These are phyloP conservation scores for Isichthys henryi DNA, from an alignment of 2,113 vertebrate genomes.

Conservation along the genomic window DNA sequence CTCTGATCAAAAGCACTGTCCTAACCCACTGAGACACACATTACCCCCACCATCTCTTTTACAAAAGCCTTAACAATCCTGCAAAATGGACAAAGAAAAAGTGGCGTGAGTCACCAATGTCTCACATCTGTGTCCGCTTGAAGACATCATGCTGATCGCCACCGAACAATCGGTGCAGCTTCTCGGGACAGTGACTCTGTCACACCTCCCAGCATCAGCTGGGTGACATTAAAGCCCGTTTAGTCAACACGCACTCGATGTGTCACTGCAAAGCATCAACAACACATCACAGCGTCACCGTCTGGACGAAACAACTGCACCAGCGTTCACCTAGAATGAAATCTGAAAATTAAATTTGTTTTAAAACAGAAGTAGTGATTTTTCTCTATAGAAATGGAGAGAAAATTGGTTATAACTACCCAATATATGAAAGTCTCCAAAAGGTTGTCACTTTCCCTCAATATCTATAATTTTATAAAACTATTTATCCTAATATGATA, in stretches of 20 bases:
- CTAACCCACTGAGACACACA: background rate
- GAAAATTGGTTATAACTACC: background rate
- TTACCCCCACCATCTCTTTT: background rate
- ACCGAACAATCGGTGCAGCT: background rate
- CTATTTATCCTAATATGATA: background rate
- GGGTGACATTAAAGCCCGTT: background rate
- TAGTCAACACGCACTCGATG: background rate
- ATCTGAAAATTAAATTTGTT: background rate
- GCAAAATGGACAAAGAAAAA: background rate
- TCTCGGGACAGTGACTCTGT: background rate
- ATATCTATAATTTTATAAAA: background rate
- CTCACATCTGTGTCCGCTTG: background rate
- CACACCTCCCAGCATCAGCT: background rate
- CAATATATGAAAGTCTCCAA: background rate
- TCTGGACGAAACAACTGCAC: background rate
- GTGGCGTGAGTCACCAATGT: background rate
- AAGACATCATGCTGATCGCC: background rate
- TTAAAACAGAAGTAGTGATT: background rate
- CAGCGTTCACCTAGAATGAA: background rate
- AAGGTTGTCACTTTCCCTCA: background rate
- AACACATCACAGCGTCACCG: background rate
- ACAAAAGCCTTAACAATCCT: background rate
- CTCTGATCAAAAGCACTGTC: background rate
- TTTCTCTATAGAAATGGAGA: background rate
- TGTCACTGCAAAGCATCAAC: background rate